Percentiles rank a stretch among this genome's conserved stretches.
phyloP scores from a whole-genome alignment of 2,113 vertebrate species.

The Fregetta grallaria region DNA sequence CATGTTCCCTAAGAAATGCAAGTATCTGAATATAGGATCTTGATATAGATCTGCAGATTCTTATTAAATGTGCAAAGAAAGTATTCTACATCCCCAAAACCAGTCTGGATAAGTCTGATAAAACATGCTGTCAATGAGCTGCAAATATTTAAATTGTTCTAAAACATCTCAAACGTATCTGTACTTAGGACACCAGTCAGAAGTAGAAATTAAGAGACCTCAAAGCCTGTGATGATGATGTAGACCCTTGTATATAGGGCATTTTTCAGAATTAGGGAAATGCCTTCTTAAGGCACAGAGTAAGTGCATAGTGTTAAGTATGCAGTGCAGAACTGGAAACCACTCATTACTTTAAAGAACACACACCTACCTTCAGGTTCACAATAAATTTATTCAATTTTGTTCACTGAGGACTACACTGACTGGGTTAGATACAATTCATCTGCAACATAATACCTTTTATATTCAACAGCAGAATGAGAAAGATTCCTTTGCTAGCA shows the following conservation, averaged over 20 bases:
- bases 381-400: not conserved
- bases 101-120: not conserved
- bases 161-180: not conserved
- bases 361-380: not conserved
- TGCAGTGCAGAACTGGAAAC: not conserved
- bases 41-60: not conserved
- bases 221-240: not conserved
- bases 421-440: not conserved
- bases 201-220: not conserved
- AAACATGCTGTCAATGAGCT: not conserved
- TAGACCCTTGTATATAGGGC: fast-evolving
- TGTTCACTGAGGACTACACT: not conserved
- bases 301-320: not conserved
- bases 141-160: not conserved
- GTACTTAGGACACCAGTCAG: not conserved
- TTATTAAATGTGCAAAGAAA: not conserved
- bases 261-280: not conserved
- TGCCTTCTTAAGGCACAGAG: not conserved
- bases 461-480: not conserved
- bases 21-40: not conserved
- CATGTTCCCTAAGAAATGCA: not conserved
- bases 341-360: not conserved
- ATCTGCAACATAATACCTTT: not conserved
- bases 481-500: not conserved
- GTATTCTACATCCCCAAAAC: not conserved